Percentiles rank a stretch among this genome's conserved stretches.
These are phyloP conservation scores for Xanthorhoe spadicearia DNA, from an alignment of 2,888 invertebrate species.

Conservation along the genomic window DNA sequence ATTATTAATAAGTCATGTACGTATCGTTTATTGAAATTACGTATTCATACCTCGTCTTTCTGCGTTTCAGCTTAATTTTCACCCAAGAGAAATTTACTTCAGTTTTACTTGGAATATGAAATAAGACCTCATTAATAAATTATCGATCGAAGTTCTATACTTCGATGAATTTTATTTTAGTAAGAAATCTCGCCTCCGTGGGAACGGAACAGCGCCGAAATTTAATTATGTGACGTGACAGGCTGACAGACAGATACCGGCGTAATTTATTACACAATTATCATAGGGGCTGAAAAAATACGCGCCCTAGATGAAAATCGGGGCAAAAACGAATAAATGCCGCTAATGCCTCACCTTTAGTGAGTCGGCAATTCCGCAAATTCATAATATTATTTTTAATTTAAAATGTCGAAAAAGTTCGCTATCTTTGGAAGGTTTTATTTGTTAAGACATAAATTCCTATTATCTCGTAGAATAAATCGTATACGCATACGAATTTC, in stretches of 20 bases:
- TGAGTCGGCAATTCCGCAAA: constrained; percentile 1
- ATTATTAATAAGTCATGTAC: constrained; percentile 34
- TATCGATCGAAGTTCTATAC: constrained; percentile 27
- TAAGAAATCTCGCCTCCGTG: constrained; percentile 6
- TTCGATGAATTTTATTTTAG: constrained; percentile 4
- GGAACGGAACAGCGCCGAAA: constrained; percentile 43
- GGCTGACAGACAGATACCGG: constrained; percentile 42
- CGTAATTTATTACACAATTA: constrained; percentile 56
- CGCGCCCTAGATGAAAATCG: constrained; percentile 38
- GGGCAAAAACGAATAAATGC: constrained; percentile 4
- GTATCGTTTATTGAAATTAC: constrained; percentile 55
- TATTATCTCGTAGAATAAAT: too few species aligned
- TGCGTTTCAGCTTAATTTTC: constrained; percentile 53
- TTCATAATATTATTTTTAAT: not conserved
- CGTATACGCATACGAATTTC: too few species aligned
- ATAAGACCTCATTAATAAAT: constrained; percentile 13
- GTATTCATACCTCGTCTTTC: constrained; percentile 61
- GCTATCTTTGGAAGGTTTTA: not conserved
- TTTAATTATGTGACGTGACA: constrained; percentile 48
- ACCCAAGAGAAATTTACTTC: constrained; percentile 49
- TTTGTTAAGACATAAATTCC: not conserved
- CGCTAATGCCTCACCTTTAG: constrained; percentile 1
- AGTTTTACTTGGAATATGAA: constrained; percentile 44
- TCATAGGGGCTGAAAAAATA: constrained; percentile 45
- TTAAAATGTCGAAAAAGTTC: not conserved